A percentile compares a stretch with the other conserved stretches of the same genome.
Conservation (phyloP, 2,797 vertebrate species). For the Siniperca obscura region DNA sequence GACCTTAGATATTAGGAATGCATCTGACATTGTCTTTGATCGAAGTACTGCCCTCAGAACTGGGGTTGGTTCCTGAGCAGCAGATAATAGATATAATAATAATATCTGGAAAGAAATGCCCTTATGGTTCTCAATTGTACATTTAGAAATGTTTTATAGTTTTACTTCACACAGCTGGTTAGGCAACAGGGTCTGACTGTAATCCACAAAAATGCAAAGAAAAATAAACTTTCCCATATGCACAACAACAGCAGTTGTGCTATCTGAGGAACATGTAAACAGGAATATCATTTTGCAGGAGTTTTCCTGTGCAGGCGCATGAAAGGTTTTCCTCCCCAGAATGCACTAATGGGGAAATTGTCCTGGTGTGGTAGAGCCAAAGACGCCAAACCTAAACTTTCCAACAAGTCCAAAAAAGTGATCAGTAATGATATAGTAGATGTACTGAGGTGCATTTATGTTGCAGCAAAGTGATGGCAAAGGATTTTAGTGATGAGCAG, state of each 20-base stretch:
- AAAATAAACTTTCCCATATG: neutral
- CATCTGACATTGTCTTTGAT: neutral
- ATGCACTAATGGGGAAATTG: neutral
- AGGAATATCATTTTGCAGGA: constrained; percentile 16
- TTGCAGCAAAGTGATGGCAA: neutral
- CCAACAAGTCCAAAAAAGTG: neutral
- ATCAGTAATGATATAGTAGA: neutral
- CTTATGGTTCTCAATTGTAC: neutral
- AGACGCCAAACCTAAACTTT: neutral
- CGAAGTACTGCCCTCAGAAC: neutral
- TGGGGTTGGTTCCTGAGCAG: neutral
- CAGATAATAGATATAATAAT: too few species aligned
- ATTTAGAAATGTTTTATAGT: neutral
- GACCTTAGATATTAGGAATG: neutral
- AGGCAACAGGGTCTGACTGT: neutral
- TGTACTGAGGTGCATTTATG: neutral
- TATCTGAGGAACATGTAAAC: constrained; percentile 9
- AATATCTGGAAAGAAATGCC: neutral
- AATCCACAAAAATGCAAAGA: constrained; percentile 16
- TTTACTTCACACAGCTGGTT: constrained; percentile 19
- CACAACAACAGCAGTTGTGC: constrained; percentile 30
- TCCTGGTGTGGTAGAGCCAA: neutral
- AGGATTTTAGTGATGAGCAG: neutral
- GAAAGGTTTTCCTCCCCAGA: neutral
- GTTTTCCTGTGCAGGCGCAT: constrained; percentile 10